Evolutionary conservation across 1,140 invertebrate genomes (phyloP), one percentile per base, ranked within the genome.

Genomic region (Pteromalus puparum): DNA sequence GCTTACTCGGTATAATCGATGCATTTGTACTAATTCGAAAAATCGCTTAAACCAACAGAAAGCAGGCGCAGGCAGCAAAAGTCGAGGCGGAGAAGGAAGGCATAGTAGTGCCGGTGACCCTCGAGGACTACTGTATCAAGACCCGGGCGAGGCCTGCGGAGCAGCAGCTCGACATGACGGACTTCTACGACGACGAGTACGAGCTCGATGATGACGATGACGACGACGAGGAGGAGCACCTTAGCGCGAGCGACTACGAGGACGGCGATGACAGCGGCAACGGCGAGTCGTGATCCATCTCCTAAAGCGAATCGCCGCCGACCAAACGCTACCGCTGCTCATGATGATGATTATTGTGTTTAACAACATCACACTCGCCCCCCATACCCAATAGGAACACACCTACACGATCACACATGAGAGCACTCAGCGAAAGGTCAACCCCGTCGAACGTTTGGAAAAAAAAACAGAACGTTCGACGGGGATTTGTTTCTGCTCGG

Each of bases 61-160:
- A 99, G 95, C 99, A 99, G 95, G 99, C 99, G 1, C 95, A 97
- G 90, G 96, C 97, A 5, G 99, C 98, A 28, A 96, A 98, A 90
- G 95, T 96, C 70, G 99, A 99, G 88, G 99, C 99, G 1, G 98
- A 98, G 90, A 97, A 97, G 85, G 99, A 99, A 93, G 98, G 98
- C 87, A 99, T 99, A 75, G 96, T 97, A 42, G 99, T 99, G 85
- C 99, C 99, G 42, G 95, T 97, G 83, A 99, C 99, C 2, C 93
- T 99, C 89, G 98, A 99, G 94, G 99, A 99, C 93, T 99, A 99
- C 93, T 98, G 98, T 92, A 97, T 99, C 89, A 99, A 99, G 91
- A 97, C 97, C 18, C 96, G 95, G 90, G 96, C 95, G 87, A 97
- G 96, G 94, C 96, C 95, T 15, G 95, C 95, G 84, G 96, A 96